Evolutionary conservation across 2,888 invertebrate genomes (phyloP), one percentile per base, ranked within the genome.

Genomic region (Cataglyphis altisquamis): DNA sequence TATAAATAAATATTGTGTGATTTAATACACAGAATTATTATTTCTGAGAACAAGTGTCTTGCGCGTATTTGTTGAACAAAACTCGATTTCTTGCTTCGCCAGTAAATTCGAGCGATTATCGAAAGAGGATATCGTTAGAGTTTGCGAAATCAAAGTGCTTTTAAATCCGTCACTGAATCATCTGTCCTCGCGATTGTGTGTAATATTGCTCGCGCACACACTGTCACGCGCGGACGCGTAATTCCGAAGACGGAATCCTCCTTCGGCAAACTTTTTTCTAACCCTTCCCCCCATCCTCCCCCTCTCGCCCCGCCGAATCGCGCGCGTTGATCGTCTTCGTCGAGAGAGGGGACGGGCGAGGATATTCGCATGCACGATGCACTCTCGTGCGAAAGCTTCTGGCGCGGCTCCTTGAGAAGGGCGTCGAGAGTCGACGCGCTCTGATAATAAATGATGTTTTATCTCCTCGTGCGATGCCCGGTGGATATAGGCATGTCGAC

Each of bases 371-470:
- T 8, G n/a, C 32, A 63, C 21, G 45, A 8, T 9, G 39, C 77
- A 57, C 57, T 57, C 68, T 77, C 68, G 68, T 57, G n/a, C 68
- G 57, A 67, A 15, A 57, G 29, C 41, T 21, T 57, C 21, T 57
- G 32, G 52, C 68, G 29, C 18, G 68, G 15, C 41, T 25, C 25
- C 32, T 32, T 36, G 55, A n/a, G 32, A 32, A 52, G 64, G 18
- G 12, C 55, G 66, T 25, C 36, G 77, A 39, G 68, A 57, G 52
- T 74, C 74, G 62, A 81, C 62, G 80, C 45, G 73, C 80, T 73
- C 48, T 73, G 62, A 81, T 72, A 72, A 81, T 81, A 74, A 74
- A 81, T 81, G 48, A 74, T 74, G 62, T 81, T 81, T 81, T 75
- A 81, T 74, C 73, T 74, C 63, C 63, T 81, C 73, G 62, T 63